Conservation (phyloP, 2,797 vertebrate genomes). For the Parauchenoglanis punctatus region DNA sequence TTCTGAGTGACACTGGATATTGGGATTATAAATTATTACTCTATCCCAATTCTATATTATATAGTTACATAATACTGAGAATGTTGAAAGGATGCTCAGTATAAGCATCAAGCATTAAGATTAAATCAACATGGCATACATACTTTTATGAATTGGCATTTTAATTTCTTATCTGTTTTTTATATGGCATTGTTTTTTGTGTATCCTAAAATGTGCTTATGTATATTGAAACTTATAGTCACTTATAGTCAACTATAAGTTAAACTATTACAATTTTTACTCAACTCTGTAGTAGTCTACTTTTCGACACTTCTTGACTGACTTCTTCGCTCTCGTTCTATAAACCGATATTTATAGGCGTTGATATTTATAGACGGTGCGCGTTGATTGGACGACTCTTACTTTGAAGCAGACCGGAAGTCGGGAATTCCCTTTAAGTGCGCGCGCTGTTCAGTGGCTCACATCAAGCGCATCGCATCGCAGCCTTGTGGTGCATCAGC, state of each 20-base stretch:
- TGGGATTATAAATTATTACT: neutral
- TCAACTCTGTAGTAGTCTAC: neutral
- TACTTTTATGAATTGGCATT: neutral
- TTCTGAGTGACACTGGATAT: neutral
- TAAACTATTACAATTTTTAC: neutral
- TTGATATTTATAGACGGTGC: constrained; percentile 38
- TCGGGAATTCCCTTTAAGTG: constrained; percentile 57
- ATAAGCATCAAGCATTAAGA: neutral
- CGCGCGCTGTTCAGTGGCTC: constrained; percentile 27
- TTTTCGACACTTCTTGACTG: neutral
- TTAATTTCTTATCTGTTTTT: neutral
- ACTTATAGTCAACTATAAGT: neutral
- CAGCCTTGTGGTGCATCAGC: constrained; percentile 52
- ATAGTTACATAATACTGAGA: neutral
- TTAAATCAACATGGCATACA: neutral
- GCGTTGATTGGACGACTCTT: constrained; percentile 62
- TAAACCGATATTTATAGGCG: neutral
- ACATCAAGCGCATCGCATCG: constrained; percentile 11
- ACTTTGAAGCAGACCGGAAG: constrained; percentile 69
- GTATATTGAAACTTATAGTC: too few species aligned
- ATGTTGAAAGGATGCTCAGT: neutral
- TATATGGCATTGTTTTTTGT: neutral
- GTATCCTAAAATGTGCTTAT: neutral
- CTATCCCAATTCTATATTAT: neutral
- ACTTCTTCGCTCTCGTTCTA: neutral